These are phyloP conservation scores for Sinodicranocentrus sp. DNA, from an alignment of 2,888 invertebrate species.

Conservation along the genomic window DNA sequence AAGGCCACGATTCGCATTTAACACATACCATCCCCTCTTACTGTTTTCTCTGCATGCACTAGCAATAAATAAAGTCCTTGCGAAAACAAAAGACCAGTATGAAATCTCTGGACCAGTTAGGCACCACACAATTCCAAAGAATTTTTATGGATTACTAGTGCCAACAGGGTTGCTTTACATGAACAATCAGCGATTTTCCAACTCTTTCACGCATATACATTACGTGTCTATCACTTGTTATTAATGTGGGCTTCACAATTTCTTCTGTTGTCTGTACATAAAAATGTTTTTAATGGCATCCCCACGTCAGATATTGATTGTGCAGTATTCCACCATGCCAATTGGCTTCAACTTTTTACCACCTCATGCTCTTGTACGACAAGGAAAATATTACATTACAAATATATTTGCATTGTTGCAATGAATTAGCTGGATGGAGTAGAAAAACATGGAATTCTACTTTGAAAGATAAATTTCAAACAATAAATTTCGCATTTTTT, in stretches of 20 bases:
- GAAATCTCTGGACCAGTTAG: background rate
- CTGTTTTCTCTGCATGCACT: background rate
- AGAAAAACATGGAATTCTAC: conserved; percentile 12
- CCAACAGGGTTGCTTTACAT: background rate
- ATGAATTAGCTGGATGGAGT: no score
- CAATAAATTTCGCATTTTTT: no score
- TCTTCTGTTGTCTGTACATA: no score
- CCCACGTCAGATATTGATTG: no score
- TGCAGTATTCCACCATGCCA: no score
- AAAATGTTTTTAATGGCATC: no score
- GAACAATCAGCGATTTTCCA: background rate
- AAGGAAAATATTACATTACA: no score
- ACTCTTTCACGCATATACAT: background rate
- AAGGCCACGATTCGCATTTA: background rate
- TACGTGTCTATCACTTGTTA: no score
- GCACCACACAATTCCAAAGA: background rate
- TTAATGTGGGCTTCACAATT: no score
- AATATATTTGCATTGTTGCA: no score
- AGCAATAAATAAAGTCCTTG: background rate
- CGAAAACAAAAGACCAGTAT: background rate
- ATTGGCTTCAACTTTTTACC: no score
- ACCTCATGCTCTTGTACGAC: no score
- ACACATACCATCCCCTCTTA: background rate
- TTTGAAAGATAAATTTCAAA: background rate
- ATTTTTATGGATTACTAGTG: background rate